A percentile compares a stretch with the other conserved stretches of the same genome.
phyloP scores from a whole-genome alignment of 2,797 vertebrate genomes.

The Toxotes lorentzi region DNA sequence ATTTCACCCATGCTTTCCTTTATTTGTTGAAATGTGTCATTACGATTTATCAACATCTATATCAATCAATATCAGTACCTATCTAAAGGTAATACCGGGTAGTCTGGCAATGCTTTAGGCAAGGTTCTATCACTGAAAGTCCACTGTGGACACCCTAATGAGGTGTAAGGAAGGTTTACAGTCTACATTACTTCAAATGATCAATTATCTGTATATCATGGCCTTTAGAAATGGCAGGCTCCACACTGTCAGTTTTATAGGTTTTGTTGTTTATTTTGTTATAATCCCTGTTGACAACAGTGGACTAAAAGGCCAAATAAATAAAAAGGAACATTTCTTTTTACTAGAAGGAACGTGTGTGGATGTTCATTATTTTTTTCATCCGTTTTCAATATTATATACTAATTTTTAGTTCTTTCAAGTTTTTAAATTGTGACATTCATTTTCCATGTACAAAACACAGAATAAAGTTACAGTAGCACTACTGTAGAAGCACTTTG shows the following conservation, averaged over 20 bases:
- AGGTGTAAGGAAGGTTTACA: constrained; percentile 4
- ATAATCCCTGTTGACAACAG: constrained; percentile 46
- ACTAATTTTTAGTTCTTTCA: constrained; percentile 28
- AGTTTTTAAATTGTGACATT: constrained; percentile 60
- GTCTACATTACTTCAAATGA: constrained; percentile 1
- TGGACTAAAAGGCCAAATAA: constrained; percentile 70
- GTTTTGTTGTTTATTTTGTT: constrained; percentile 46
- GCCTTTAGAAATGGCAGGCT: constrained; percentile 47
- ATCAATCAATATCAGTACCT: neutral
- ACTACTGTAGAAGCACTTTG: constrained; percentile 46
- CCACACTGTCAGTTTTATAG: constrained; percentile 22
- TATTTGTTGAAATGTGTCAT: constrained; percentile 11
- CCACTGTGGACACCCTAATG: neutral
- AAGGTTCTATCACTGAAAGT: neutral
- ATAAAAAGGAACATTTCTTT: constrained; percentile 36
- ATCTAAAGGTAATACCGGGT: neutral
- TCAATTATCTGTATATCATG: constrained; percentile 25
- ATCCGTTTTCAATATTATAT: constrained; percentile 25
- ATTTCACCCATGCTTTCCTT: constrained; percentile 1
- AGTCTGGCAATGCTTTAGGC: constrained; percentile 1
- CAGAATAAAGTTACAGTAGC: constrained; percentile 72
- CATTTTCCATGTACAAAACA: constrained; percentile 64
- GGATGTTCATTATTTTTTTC: constrained; percentile 34
- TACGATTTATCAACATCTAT: neutral
- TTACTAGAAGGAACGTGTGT: constrained; percentile 32